Evolutionary conservation across 2,888 invertebrate genomes (phyloP), one percentile per base, ranked within the genome.

Genomic region (Litoditis marina): DNA sequence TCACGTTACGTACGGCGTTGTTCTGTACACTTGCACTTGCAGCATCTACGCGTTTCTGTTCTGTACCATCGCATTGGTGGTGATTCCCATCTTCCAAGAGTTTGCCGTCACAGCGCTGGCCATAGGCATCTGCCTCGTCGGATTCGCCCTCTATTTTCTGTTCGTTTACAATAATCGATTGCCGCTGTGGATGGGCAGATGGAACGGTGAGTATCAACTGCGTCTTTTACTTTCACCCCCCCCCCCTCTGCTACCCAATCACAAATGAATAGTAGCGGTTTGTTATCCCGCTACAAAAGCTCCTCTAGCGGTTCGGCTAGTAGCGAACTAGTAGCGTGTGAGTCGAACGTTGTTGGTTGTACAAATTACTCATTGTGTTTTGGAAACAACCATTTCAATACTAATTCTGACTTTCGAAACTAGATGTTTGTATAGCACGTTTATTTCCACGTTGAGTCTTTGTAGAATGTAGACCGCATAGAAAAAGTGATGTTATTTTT

Each of bases 41-140:
- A 71, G 68, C 54, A 69, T 69, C 52, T 69, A 68, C 54, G 36
- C 74, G 22, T 81, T 81, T 65, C 62, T 81, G 39, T 63, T 59
- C 7, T 69, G 78, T 39, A 81, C 78, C 44, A 54, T 80, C 28
- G 77, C 74, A 22, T 69, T 82, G 30, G 81, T 81, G n/a, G 70
- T 81, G 52, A 79, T 81, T 25, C 81, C 81, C 28, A 80, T 81
- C 57, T 73, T 77, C 67, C 77, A 77, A 65, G 76, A 73, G 51
- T 76, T 69, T 55, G 63, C 22, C 4, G 67, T 78, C 8, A 79
- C 80, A 13, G 71, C 79, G 25, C 66, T 80, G n/a, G 80, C 74
- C 2, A 75, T 81, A 32, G 78, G 53, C 30, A 79, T 81, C 56
- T 72, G 73, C 49, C 44, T 69, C 1, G 63, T 78, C 36, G 80